Percentiles rank a stretch among this genome's conserved stretches.
Evolutionary conservation across 2,888 invertebrate species (phyloP).

Genomic region (Drosophila borborema): DNA sequence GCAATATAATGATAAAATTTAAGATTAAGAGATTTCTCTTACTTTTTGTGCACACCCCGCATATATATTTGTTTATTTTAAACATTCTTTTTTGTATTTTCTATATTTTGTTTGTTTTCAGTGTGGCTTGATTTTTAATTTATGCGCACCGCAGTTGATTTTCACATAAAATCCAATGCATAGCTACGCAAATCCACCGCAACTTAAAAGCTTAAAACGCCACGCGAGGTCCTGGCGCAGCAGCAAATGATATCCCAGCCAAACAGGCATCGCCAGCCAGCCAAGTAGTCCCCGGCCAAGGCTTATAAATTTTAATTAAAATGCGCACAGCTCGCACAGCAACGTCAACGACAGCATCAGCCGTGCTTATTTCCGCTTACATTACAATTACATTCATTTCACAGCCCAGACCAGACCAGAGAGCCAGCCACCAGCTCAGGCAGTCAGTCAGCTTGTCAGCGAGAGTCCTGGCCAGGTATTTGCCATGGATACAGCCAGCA

Average conservation of each 20-base stretch:
- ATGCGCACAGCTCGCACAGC: constrained; percentile 58
- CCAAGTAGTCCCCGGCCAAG: constrained; percentile 72
- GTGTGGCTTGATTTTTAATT: constrained; percentile 75
- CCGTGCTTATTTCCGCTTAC: constrained; percentile 77
- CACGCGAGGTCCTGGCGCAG: constrained; percentile 40
- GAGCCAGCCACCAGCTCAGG: not conserved
- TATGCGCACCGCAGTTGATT: constrained; percentile 79
- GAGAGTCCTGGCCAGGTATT: constrained; percentile 20
- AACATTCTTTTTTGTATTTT: not conserved
- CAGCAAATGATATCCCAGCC: constrained; percentile 34
- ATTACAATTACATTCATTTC: constrained; percentile 76
- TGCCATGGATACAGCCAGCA: constrained; percentile 28
- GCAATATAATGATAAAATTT: not conserved
- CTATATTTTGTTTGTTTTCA: constrained; percentile 25
- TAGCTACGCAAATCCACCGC: constrained; percentile 74
- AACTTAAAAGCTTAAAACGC: constrained; percentile 80
- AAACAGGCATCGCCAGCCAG: constrained; percentile 12
- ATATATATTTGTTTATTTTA: not conserved
- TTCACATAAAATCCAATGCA: constrained; percentile 72
- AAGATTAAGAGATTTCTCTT: not conserved
- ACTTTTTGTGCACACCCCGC: not conserved
- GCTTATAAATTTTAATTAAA: constrained; percentile 81
- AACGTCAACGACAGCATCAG: constrained; percentile 52
- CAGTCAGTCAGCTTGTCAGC: constrained; percentile 12
- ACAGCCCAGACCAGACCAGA: constrained; percentile 1